phyloP scores from a whole-genome alignment of 2,888 invertebrate species.

The Mythimna loreyi region DNA sequence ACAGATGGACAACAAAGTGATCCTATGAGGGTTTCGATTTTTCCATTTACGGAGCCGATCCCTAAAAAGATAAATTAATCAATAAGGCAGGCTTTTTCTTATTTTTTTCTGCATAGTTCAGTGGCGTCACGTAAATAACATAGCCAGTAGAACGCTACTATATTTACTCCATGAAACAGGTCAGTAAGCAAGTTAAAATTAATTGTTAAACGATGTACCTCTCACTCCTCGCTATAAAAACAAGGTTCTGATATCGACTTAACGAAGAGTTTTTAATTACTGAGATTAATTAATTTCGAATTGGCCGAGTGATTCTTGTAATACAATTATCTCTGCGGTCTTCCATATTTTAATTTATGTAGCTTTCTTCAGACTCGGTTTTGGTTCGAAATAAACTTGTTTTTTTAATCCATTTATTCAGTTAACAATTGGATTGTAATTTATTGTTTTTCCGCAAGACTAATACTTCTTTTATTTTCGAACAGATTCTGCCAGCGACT shows the following conservation, averaged over 20 bases:
- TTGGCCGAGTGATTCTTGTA: slow-evolving; percentile 32
- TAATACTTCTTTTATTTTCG: background rate
- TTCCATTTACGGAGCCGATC: too few relatives aligned
- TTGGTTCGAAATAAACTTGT: slow-evolving; percentile 3
- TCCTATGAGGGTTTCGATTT: too few relatives aligned
- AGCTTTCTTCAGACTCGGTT: background rate
- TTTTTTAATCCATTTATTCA: background rate
- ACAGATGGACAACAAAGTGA: too few relatives aligned
- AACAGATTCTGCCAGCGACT: too few relatives aligned
- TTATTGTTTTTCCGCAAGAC: background rate
- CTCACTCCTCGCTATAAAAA: slow-evolving; percentile 4
- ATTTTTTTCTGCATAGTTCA: background rate
- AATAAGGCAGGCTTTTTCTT: too few relatives aligned
- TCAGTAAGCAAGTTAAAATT: slow-evolving; percentile 38
- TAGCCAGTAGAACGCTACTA: background rate
- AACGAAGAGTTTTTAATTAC: slow-evolving; percentile 43
- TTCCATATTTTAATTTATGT: slow-evolving; percentile 18
- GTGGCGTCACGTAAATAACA: background rate
- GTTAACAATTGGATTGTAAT: background rate
- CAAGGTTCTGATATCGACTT: slow-evolving; percentile 13
- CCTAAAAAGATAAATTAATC: too few relatives aligned
- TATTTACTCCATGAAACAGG: slow-evolving; percentile 28
- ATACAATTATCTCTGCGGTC: slow-evolving; percentile 18
- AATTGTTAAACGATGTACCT: slow-evolving; percentile 19
- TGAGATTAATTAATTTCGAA: slow-evolving; percentile 34